phyloP scores from a whole-genome alignment of 2,797 vertebrate species.

The Bryconaethiops microstoma region DNA sequence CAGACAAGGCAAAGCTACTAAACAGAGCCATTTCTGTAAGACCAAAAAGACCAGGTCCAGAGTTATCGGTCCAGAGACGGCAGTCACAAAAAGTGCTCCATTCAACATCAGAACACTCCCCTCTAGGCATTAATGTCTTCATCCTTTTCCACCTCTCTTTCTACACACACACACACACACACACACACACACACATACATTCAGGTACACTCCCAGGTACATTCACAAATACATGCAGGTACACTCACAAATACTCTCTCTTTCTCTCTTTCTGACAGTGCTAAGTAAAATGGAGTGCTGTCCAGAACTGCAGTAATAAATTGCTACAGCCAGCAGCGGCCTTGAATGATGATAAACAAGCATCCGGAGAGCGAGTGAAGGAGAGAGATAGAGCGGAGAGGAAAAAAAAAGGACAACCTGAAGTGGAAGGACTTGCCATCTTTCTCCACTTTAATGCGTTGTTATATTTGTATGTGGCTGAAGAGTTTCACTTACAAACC shows the following conservation, averaged over 20 bases:
- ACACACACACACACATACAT: neutral
- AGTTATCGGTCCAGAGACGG: neutral
- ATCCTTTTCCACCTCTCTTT: neutral
- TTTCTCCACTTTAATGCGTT: conserved; percentile 2
- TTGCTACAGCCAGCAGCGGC: conserved; percentile 30
- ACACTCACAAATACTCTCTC: neutral
- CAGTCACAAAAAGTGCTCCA: neutral
- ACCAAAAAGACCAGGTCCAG: too few relatives aligned
- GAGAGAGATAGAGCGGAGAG: conserved; percentile 3
- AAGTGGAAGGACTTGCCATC: neutral
- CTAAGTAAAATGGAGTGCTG: conserved; percentile 19
- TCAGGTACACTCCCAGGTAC: too few relatives aligned
- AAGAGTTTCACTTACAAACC: conserved; percentile 15
- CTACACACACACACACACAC: neutral
- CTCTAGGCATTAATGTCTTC: conserved; percentile 18
- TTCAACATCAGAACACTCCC: neutral
- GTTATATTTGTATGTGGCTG: conserved; percentile 44
- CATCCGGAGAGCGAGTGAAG: conserved; percentile 10
- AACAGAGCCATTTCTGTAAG: neutral
- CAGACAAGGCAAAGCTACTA: neutral
- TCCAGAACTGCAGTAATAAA: conserved; percentile 38
- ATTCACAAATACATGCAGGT: neutral
- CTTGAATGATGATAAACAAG: conserved; percentile 36
- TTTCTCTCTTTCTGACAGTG: neutral
- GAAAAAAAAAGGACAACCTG: conserved; percentile 15